phyloP scores from a whole-genome alignment of 2,113 vertebrate genomes.

The Rhea pennata region DNA sequence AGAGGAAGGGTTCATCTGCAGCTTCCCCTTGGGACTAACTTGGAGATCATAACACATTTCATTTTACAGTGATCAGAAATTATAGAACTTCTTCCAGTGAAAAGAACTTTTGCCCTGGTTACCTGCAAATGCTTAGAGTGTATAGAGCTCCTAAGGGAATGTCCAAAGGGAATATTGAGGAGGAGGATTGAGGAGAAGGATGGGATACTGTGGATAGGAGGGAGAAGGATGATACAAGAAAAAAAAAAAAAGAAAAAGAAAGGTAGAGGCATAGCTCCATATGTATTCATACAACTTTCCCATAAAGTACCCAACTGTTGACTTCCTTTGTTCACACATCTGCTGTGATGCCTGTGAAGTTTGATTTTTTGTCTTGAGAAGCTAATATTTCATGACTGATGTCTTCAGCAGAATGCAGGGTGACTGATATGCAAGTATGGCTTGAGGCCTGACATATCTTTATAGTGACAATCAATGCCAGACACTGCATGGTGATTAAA shows the following conservation, averaged over 20 bases:
- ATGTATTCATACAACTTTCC: not conserved
- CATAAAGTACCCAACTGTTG: not conserved
- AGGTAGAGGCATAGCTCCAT: not conserved
- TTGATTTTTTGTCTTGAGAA: constrained; percentile 44
- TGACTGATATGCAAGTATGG: constrained; percentile 12
- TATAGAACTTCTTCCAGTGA: not conserved
- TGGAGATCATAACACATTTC: not conserved
- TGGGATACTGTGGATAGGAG: not conserved
- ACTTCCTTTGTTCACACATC: constrained; percentile 36
- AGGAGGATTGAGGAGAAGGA: not conserved
- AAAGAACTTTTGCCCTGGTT: not conserved
- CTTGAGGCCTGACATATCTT: constrained; percentile 42
- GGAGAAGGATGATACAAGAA: not conserved
- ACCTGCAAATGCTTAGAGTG: not conserved
- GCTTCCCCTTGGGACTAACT: not conserved
- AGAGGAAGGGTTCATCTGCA: not conserved
- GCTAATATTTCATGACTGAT: constrained; percentile 34
- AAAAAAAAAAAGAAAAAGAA: not conserved
- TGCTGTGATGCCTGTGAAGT: constrained; percentile 29
- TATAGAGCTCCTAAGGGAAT: not conserved
- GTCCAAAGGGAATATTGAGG: not conserved
- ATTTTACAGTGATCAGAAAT: not conserved
- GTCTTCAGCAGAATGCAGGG: constrained; percentile 36
- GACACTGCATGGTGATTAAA: constrained; percentile 26
- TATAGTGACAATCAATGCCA: constrained; percentile 57